A percentile compares a stretch with the other conserved stretches of the same genome.
phyloP scores from a whole-genome alignment of 2,888 invertebrate species.

The Chloroclystis v-ata region DNA sequence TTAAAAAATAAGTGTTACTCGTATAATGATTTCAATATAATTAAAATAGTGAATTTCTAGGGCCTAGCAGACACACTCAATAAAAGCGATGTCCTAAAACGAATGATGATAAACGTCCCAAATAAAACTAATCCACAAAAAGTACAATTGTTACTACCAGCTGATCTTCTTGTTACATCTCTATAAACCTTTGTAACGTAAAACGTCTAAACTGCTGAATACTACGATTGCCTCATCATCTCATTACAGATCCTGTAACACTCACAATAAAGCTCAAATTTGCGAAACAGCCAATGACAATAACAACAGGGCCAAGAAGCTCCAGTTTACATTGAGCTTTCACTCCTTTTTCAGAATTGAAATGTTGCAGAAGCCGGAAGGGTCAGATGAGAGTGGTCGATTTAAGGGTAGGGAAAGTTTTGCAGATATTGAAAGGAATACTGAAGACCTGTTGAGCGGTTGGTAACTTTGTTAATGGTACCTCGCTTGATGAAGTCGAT shows the following conservation, averaged over 20 bases:
- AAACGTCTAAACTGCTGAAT: constrained; percentile 61
- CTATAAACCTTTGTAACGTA: constrained; percentile 58
- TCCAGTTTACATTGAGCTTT: constrained; percentile 48
- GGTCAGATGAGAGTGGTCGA: constrained; percentile 49
- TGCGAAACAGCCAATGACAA: constrained; percentile 56
- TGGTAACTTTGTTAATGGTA: constrained; percentile 70
- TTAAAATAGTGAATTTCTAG: background rate
- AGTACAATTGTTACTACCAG: constrained; percentile 38
- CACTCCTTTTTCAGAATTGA: constrained; percentile 30
- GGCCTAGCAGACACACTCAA: background rate
- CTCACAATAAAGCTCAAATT: constrained; percentile 53
- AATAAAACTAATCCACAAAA: constrained; percentile 23
- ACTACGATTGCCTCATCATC: constrained; percentile 36
- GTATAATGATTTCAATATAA: too few relatives aligned
- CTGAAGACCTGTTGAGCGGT: constrained; percentile 70
- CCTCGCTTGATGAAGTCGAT: constrained; percentile 49
- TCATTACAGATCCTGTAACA: constrained; percentile 39
- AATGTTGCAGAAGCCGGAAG: constrained; percentile 23
- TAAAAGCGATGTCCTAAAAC: background rate
- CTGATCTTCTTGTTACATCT: constrained; percentile 57
- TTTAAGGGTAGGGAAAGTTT: constrained; percentile 73
- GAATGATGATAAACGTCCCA: background rate
- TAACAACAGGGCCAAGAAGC: constrained; percentile 67
- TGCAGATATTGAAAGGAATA: constrained; percentile 76
- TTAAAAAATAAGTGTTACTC: too few relatives aligned